phyloP scores from a whole-genome alignment of 2,113 vertebrate species.

The Dicerorhinus sumatrensis region DNA sequence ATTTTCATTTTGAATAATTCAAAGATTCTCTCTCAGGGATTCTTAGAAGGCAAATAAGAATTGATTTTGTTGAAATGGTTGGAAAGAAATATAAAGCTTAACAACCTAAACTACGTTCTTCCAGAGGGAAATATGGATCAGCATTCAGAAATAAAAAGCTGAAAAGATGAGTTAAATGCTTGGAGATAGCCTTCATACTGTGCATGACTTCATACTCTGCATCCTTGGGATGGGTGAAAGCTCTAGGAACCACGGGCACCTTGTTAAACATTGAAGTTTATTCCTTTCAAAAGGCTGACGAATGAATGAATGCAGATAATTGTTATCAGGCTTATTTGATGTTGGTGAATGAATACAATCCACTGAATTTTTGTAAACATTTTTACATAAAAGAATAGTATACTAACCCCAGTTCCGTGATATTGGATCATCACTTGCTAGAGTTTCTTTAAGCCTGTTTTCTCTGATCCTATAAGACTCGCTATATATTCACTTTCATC shows the following conservation, averaged over 20 bases:
- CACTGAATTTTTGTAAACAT: background rate
- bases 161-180: background rate
- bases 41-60: background rate
- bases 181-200: background rate
- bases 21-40: background rate
- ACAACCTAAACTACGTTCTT: background rate
- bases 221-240: background rate
- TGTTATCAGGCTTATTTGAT: background rate
- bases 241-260: background rate
- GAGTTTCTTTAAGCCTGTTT: background rate
- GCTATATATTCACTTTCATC: background rate
- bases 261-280: background rate
- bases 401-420: background rate
- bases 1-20: background rate
- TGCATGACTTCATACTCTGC: background rate
- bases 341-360: background rate
- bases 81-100: background rate
- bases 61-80: background rate
- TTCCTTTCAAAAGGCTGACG: background rate
- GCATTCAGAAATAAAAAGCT: background rate
- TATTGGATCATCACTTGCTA: background rate
- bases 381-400: background rate
- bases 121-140: background rate
- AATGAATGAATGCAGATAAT: background rate
- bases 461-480: background rate